A percentile compares a stretch with the other conserved stretches of the same genome.
phyloP scores from a whole-genome alignment of 2,113 vertebrate genomes.

The Pterocles orientalis region DNA sequence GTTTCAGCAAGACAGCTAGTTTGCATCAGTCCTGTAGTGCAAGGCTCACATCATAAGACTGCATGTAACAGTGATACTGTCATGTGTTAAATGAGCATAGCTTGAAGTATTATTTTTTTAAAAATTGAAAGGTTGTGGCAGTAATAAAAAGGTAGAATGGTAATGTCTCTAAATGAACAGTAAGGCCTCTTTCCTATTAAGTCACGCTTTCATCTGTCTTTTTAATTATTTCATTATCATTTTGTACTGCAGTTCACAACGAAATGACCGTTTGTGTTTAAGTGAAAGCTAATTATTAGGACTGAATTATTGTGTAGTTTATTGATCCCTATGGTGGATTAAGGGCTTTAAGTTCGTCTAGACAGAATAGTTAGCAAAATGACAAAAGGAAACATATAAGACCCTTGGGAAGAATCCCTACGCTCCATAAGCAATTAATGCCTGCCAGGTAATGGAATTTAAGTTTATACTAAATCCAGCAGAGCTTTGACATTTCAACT shows the following conservation, averaged over 20 bases:
- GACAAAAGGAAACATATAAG: constrained; percentile 98
- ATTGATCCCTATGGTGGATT: constrained; percentile 99
- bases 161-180: constrained; percentile 85
- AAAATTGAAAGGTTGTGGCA: constrained; percentile 83
- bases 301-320: constrained; percentile 99
- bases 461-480: constrained; percentile 99
- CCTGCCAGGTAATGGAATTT: constrained; percentile 99
- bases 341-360: constrained; percentile 99
- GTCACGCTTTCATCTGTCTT: constrained; percentile 97
- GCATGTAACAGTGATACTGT: constrained; percentile 66
- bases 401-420: constrained; percentile 91
- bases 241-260: constrained; percentile 91
- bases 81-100: constrained; percentile 79
- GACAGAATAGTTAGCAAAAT: constrained; percentile 99
- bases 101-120: constrained; percentile 81
- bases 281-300: constrained; percentile 99
- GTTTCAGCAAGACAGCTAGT: constrained; percentile 45
- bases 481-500: constrained; percentile 98
- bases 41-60: constrained; percentile 28
- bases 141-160: constrained; percentile 87
- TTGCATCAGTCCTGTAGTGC: constrained; percentile 2
- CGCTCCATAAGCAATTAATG: constrained; percentile 99
- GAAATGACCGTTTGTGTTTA: constrained; percentile 97
- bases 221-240: constrained; percentile 99
- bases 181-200: constrained; percentile 84